A percentile compares a stretch with the other conserved stretches of the same genome.
These are phyloP conservation scores for Thumatha senex DNA, from an alignment of 2,888 invertebrate genomes.

Conservation along the genomic window DNA sequence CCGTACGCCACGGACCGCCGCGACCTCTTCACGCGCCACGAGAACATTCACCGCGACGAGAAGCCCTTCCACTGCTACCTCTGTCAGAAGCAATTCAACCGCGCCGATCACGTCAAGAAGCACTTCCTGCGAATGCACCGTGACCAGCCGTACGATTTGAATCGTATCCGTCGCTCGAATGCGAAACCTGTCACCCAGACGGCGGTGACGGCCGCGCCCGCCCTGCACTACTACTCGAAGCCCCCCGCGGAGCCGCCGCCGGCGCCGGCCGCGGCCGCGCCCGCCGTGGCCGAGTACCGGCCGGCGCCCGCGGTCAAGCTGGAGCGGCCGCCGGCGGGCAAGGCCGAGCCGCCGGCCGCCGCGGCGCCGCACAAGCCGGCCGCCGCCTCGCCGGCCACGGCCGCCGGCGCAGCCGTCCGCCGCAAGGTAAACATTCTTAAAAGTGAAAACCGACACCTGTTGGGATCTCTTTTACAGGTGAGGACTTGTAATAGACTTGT, in stretches of 20 bases:
- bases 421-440: conserved; percentile 52
- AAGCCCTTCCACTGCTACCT: conserved; percentile 97
- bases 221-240: conserved; percentile 67
- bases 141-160: conserved; percentile 93
- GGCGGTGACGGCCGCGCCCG: conserved; percentile 36
- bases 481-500: no score
- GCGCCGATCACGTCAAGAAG: conserved; percentile 97
- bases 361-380: conserved; percentile 33
- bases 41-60: conserved; percentile 96
- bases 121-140: conserved; percentile 96
- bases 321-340: conserved; percentile 67
- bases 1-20: conserved; percentile 96
- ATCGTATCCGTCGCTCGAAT: conserved; percentile 88
- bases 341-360: conserved; percentile 70
- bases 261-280: conserved; percentile 41
- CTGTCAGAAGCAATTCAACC: conserved; percentile 95
- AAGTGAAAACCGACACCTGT: conserved; percentile 14
- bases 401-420: conserved; percentile 26
- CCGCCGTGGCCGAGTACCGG: conserved; percentile 39
- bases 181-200: conserved; percentile 80
- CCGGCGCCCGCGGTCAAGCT: conserved; percentile 51
- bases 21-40: conserved; percentile 95
- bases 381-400: conserved; percentile 26
- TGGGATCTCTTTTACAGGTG: no score
- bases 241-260: conserved; percentile 65